Percentiles rank a stretch among this genome's conserved stretches.
Conservation (phyloP, 2,888 invertebrate genomes). For the Phortica okadai region DNA sequence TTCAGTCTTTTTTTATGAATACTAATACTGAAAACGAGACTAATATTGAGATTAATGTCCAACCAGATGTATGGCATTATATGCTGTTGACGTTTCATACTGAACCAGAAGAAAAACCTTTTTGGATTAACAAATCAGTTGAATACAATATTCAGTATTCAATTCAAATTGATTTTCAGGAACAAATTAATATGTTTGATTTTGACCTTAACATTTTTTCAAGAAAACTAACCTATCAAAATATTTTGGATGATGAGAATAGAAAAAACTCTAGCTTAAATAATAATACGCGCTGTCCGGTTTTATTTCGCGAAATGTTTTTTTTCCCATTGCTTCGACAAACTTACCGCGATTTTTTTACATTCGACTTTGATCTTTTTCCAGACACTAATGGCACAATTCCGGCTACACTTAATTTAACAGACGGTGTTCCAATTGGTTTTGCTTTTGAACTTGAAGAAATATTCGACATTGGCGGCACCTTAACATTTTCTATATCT, state of each 20-base stretch:
- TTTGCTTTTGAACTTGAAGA: constrained; percentile 84
- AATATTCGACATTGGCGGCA: constrained; percentile 88
- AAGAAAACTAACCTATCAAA: not conserved
- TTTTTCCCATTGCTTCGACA: constrained; percentile 78
- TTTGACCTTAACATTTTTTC: not conserved
- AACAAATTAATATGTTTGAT: constrained; percentile 37
- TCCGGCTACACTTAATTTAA: constrained; percentile 83
- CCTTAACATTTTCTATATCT: constrained; percentile 83
- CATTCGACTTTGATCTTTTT: constrained; percentile 85
- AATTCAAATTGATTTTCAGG: constrained; percentile 67
- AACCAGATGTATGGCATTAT: constrained; percentile 81
- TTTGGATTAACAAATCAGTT: constrained; percentile 37
- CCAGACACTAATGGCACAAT: constrained; percentile 81
- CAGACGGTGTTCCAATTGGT: constrained; percentile 80
- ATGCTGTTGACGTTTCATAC: constrained; percentile 75
- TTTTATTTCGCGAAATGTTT: constrained; percentile 66
- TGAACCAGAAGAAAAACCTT: constrained; percentile 38
- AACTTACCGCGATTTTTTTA: constrained; percentile 85
- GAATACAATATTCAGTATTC: constrained; percentile 60
- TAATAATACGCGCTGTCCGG: constrained; percentile 58
- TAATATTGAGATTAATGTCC: constrained; percentile 78
- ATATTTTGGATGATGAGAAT: not conserved
- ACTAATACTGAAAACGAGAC: constrained; percentile 76
- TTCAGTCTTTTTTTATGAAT: constrained; percentile 78
- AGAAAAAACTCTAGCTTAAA: constrained; percentile 18